Evolutionary conservation across 1,140 invertebrate species (phyloP), one percentile per base, ranked within the genome.

Genomic region (Pteromalus puparum): DNA sequence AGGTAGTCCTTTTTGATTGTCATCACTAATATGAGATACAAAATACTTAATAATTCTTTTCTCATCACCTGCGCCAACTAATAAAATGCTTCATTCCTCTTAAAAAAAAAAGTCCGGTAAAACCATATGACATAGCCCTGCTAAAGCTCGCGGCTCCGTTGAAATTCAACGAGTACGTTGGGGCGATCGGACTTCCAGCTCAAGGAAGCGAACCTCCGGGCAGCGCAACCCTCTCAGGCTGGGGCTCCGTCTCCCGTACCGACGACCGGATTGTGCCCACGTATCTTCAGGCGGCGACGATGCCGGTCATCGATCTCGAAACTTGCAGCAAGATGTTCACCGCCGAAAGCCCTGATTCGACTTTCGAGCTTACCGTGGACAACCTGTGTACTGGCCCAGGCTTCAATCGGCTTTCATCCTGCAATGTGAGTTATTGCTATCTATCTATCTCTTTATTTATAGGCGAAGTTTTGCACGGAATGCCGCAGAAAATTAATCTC

Each of bases 111-210:
- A 24, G 92, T 24, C 93, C 92, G 6, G 92, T 94, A n/a, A 93
- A 91, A n/a, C 93, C 93, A 73, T 93, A 95, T 83, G 96, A 97
- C 86, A 95, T 97, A 76, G 95, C 95, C 53, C 70, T 96, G 0
- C 88, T 96, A 26, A 93, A 92, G 83, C 89, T 96, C 21, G 90
- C 90, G 6, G 91, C 89, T n/a, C 93, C 95, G 2, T 87, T 96
- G 38, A 87, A 87, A 2, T 94, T 94, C 79, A 94, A 93, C 86
- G 87, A 94, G 38, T 89, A 88, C 77, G 93, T 96, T 0, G 89
- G 92, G 1, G 87, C 94, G 0, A 92, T 95, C 24, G 81, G 85
- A 0, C 87, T 96, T 86, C 94, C 94, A 38, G 74, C 86, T 9
- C 48, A 83, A n/a, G 93, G 93, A 38, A 86, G 91, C 78, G 24